A percentile compares a stretch with the other conserved stretches of the same genome.
phyloP scores from a whole-genome alignment of 1,140 invertebrate species.

The Lucilia sericata region DNA sequence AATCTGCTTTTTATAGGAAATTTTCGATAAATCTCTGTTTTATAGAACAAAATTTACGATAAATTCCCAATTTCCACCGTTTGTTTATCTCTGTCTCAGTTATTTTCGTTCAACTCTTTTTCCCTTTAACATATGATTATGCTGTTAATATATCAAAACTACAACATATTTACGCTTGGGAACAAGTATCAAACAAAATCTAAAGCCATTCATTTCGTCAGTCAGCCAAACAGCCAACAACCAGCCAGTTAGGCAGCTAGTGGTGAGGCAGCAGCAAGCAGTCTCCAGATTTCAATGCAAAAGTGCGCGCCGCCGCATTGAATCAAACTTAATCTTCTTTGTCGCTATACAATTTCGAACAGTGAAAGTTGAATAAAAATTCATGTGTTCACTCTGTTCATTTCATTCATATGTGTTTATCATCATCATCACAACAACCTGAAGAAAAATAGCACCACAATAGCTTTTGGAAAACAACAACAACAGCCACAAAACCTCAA shows the following conservation, averaged over 20 bases:
- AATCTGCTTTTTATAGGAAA: no score
- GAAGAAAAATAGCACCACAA: not conserved
- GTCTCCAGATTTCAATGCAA: not conserved
- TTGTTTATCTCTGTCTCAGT: not conserved
- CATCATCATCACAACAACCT: not conserved
- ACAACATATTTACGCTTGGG: not conserved
- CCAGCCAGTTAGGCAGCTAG: not conserved
- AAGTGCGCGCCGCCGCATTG: not conserved
- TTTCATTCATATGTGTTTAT: conserved; percentile 4
- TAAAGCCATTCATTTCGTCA: not conserved
- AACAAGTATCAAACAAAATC: conserved; percentile 1
- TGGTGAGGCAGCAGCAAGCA: not conserved
- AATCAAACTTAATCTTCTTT: conserved; percentile 22
- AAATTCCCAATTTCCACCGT: not conserved
- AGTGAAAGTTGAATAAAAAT: conserved; percentile 25
- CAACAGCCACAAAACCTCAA: not conserved
- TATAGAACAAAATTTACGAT: no score
- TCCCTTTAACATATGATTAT: not conserved
- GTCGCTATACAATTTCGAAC: conserved; percentile 14
- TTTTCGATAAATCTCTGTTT: no score
- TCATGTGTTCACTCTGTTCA: not conserved
- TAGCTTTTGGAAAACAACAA: not conserved
- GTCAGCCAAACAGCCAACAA: not conserved
- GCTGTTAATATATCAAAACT: not conserved
- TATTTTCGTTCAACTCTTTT: not conserved